Evolutionary conservation across 2,113 vertebrate species (phyloP).

Genomic region (Puntigrus tetrazona): DNA sequence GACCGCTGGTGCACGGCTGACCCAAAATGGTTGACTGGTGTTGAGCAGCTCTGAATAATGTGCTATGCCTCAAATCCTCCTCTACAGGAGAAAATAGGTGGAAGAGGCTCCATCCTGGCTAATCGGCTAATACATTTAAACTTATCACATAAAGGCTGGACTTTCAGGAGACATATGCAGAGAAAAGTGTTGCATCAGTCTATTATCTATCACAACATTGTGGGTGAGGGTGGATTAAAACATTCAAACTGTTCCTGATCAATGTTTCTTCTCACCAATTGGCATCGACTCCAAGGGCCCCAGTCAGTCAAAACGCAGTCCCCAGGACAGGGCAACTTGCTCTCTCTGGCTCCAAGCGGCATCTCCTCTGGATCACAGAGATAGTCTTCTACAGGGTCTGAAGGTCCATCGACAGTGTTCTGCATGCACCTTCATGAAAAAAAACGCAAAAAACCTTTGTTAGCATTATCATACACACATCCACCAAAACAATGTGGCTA

Average conservation of each 20-base stretch:
- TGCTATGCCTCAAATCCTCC: background rate
- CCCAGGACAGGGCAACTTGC: slow-evolving; percentile 89
- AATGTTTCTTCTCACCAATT: slow-evolving; percentile 74
- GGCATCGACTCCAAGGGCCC: slow-evolving; percentile 85
- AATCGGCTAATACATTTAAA: slow-evolving; percentile 6
- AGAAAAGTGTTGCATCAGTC: slow-evolving; percentile 7
- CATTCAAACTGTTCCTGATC: too few species aligned
- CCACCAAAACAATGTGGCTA: background rate
- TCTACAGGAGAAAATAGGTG: background rate
- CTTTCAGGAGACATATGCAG: background rate
- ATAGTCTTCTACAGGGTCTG: slow-evolving; percentile 92
- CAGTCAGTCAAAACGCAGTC: slow-evolving; percentile 96
- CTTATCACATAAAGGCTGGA: background rate
- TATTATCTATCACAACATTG: background rate
- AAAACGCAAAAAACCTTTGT: background rate
- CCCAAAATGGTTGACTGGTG: background rate
- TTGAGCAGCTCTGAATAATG: background rate
- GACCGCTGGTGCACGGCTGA: background rate
- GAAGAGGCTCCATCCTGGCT: background rate
- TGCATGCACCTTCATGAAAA: slow-evolving; percentile 86
- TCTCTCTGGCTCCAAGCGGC: slow-evolving; percentile 91
- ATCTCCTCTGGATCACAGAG: slow-evolving; percentile 97
- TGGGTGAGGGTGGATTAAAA: too few species aligned
- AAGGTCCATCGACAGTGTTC: slow-evolving; percentile 93
- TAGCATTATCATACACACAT: background rate